Evolutionary conservation across 2,797 vertebrate species (phyloP).

Genomic region (Mormyrops boulengeri): DNA sequence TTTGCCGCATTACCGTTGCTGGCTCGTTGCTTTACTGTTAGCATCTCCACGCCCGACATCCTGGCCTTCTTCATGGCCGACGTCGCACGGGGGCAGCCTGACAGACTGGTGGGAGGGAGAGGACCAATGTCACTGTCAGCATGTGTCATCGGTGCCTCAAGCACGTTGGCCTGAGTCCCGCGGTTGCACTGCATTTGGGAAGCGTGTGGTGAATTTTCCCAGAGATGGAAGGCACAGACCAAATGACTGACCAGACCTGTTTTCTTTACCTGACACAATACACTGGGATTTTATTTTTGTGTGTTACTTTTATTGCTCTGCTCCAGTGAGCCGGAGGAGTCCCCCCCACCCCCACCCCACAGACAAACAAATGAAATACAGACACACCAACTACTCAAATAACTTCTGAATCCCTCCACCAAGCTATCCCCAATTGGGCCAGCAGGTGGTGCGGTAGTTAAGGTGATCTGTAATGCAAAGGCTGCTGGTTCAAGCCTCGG

Average conservation of each 20-base stretch:
- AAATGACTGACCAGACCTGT: background rate
- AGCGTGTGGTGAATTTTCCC: background rate
- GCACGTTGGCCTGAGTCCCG: background rate
- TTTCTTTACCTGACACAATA: background rate
- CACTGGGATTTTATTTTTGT: background rate
- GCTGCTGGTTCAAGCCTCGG: background rate
- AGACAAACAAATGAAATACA: background rate
- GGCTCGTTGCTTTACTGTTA: conserved; percentile 88
- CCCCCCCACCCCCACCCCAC: background rate
- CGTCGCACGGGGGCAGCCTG: conserved; percentile 93
- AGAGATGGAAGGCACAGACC: background rate
- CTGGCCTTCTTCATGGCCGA: conserved; percentile 98
- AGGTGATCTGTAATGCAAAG: background rate
- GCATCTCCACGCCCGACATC: conserved; percentile 94
- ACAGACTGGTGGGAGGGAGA: conserved; percentile 66
- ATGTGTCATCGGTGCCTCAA: background rate
- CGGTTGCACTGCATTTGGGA: background rate
- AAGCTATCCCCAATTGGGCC: background rate
- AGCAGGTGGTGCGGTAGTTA: background rate
- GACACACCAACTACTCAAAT: background rate
- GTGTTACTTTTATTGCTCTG: background rate
- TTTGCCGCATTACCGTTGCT: conserved; percentile 75
- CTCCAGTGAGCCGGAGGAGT: background rate
- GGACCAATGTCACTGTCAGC: background rate
- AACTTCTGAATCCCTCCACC: background rate